Conservation (phyloP, 2,888 invertebrate species). For the Leptodirus hochenwartii region DNA sequence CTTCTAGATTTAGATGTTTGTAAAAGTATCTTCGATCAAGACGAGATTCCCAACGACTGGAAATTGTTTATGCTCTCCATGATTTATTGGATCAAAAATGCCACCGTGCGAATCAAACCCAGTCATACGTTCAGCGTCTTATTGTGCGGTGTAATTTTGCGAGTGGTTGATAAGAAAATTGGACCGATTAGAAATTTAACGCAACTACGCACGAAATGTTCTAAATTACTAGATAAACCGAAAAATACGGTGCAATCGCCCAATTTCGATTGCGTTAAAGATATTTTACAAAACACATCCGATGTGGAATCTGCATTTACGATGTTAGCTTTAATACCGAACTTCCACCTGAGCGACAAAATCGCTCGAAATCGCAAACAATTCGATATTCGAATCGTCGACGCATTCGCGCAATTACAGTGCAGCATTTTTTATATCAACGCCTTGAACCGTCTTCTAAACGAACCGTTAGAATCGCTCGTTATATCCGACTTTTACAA, state of each 20-base stretch:
- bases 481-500: constrained; percentile 46
- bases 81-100: constrained; percentile 36
- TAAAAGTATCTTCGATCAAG: no score
- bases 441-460: constrained; percentile 45
- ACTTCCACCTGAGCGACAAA: constrained; percentile 38
- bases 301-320: no score
- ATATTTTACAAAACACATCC: no score
- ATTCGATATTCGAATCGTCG: constrained; percentile 37
- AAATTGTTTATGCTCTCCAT: constrained; percentile 37
- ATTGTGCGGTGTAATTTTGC: constrained; percentile 36
- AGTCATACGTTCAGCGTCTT: constrained; percentile 37
- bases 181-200: constrained; percentile 9
- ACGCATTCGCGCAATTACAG: constrained; percentile 48
- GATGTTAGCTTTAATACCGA: constrained; percentile 36
- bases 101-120: constrained; percentile 24
- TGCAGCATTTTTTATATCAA: constrained; percentile 38
- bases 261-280: no score
- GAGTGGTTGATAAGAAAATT: constrained; percentile 30
- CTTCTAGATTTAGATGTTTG: constrained; percentile 30
- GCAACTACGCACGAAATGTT: constrained; percentile 6
- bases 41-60: constrained; percentile 36
- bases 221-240: no score
- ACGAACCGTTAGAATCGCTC: constrained; percentile 35
- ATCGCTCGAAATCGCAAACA: constrained; percentile 33
- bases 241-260: no score